phyloP scores from a whole-genome alignment of 1,140 invertebrate species.

The Drosophila equinoxialis region DNA sequence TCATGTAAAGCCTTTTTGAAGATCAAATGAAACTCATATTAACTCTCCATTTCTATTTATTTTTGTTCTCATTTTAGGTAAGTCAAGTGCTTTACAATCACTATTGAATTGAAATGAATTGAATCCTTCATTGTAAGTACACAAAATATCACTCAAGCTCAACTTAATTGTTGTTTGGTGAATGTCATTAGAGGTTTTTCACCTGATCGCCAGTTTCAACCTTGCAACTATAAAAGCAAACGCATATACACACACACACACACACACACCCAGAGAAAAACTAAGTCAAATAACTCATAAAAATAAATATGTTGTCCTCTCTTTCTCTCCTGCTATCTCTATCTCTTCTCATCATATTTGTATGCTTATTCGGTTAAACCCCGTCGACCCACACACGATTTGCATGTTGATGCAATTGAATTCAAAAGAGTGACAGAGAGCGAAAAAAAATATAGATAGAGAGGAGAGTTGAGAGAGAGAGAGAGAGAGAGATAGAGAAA shows the following conservation, averaged over 20 bases:
- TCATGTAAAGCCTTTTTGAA: no score
- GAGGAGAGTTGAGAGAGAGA: background rate
- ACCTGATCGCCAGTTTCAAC: slow-evolving; percentile 45
- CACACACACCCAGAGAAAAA: slow-evolving; percentile 19
- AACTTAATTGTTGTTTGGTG: slow-evolving; percentile 26
- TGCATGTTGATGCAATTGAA: slow-evolving; percentile 59
- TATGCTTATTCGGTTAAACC: slow-evolving; percentile 9
- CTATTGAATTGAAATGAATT: background rate
- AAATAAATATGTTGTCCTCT: slow-evolving; percentile 41
- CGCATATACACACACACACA: slow-evolving; percentile 7
- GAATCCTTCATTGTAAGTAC: slow-evolving; percentile 52
- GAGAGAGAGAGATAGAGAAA: slow-evolving; percentile 14
- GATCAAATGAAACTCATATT: background rate
- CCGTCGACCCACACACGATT: slow-evolving; percentile 58
- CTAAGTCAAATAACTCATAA: slow-evolving; percentile 66
- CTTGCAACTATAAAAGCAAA: slow-evolving; percentile 48
- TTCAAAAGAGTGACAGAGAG: slow-evolving; percentile 10
- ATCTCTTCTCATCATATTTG: slow-evolving; percentile 17
- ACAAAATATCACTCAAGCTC: slow-evolving; percentile 34
- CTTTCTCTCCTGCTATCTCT: background rate
- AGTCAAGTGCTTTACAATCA: slow-evolving; percentile 38
- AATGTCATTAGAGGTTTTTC: slow-evolving; percentile 75
- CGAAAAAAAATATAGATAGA: background rate
- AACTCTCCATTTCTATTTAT: slow-evolving; percentile 12
- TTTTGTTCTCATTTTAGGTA: slow-evolving; percentile 51